Evolutionary conservation across 1,140 invertebrate species (phyloP), one percentile per base, ranked within the genome.

Genomic region (Drosophila biarmipes): DNA sequence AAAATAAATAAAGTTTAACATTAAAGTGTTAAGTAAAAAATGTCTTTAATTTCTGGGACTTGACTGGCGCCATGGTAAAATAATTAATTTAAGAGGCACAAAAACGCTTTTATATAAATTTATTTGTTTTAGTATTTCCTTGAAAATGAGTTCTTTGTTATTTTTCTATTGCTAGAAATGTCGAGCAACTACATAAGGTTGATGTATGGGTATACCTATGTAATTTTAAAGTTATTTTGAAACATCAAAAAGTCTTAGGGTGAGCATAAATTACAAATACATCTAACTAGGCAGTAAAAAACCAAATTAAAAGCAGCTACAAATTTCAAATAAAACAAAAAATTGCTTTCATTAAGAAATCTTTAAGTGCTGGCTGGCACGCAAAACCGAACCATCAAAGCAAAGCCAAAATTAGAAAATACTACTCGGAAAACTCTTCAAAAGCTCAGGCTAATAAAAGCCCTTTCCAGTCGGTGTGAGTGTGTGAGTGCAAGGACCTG

Each of bases 251-350:
- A 38, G 52, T 45, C 48, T 59, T 29, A 24, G 40, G 15, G 49
- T 38, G 62, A 58, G 76, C 79, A 90, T 84, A 73, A 89, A 87
- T 80, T 85, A 77, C 61, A 75, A 66, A 73, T 69, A 68, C 57
- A 15, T 17, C 46, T 59, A 43, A 58, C 35, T 52, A 58, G 64
- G 73, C 61, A 73, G 58, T 84, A 73, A 87, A 85, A 77, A 89
- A 90, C 59, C 75, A 87, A 87, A 90, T 82, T 75, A 89, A 90
- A 87, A 85, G 67, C 57, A 57, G 46, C 75, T 66, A 89, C 75
- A 73, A 78, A 84, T 73, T 66, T 63, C 57, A 66, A 89, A 78
- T 82, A 76, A 82, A 86, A 76, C 79, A 63, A 56, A 51, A 63
- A 54, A 46, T 45, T 21, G 48, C 84, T 64, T 87, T 86, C 69